Evolutionary conservation across 1,140 invertebrate species (phyloP).

Genomic region (Drosophila asahinai): DNA sequence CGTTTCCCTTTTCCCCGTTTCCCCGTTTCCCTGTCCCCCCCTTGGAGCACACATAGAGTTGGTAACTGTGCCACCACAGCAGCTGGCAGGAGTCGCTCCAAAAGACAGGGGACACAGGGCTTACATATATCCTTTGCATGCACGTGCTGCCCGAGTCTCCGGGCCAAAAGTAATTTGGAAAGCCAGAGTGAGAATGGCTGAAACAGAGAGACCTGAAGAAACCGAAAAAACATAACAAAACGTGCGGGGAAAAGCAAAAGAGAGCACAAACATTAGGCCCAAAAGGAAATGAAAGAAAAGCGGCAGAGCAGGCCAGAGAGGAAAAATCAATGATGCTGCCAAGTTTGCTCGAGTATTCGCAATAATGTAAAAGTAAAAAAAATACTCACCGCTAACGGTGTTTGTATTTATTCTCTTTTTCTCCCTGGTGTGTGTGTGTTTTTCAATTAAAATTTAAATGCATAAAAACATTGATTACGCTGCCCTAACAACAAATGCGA

Average conservation of each 20-base stretch:
- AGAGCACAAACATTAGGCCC: constrained; percentile 22
- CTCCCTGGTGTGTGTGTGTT: not conserved
- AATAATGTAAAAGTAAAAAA: constrained; percentile 40
- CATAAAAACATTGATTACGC: constrained; percentile 40
- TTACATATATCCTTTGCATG: constrained; percentile 53
- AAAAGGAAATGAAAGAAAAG: constrained; percentile 26
- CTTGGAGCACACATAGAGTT: constrained; percentile 38
- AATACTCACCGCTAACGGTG: constrained; percentile 13
- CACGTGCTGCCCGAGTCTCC: constrained; percentile 64
- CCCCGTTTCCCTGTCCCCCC: no score
- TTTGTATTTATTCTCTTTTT: constrained; percentile 12
- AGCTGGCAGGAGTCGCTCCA: constrained; percentile 50
- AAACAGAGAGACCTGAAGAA: constrained; percentile 25
- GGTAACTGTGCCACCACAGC: constrained; percentile 47
- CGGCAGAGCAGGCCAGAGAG: constrained; percentile 39
- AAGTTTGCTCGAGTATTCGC: constrained; percentile 55
- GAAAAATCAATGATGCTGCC: constrained; percentile 83
- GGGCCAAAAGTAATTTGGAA: constrained; percentile 52
- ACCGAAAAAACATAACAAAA: constrained; percentile 35
- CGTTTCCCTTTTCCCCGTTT: not conserved
- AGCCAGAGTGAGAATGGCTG: constrained; percentile 25
- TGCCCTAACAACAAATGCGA: constrained; percentile 8
- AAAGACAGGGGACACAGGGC: constrained; percentile 28
- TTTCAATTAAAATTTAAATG: constrained; percentile 51
- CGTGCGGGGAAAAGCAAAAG: constrained; percentile 6